Evolutionary conservation across 2,113 vertebrate genomes (phyloP), one percentile per base, ranked within the genome.

Genomic region (Nematolebias whitei): DNA sequence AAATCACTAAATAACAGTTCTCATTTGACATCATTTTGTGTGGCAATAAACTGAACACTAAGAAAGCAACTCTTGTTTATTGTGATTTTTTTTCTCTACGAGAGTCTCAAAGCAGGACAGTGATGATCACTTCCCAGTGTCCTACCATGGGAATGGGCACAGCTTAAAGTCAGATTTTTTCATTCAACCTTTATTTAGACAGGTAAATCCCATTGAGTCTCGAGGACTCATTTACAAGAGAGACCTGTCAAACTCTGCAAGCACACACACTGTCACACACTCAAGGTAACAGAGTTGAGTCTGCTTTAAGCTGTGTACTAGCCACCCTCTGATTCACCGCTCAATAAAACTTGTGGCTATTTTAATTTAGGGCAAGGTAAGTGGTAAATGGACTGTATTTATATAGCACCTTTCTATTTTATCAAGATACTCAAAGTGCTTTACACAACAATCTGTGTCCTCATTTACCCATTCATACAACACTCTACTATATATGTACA

Each of bases 301-400:
- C 75, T 84, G 86, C 90, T 86, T 86, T 76, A 80, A 79, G 80
- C 77, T 69, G 73, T 87, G n/a, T n/a, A n/a, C n/a, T n/a, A 63
- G 63, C 69, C 74, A 76, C 62, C 59, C 85, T 92, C 89, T 90
- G 86, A 90, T 87, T 88, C 86, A 44, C 85, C 80, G 84, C 85
- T 86, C 83, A 89, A 71, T 88, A 87, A 90, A 90, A 91, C 90
- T 86, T 84, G 81, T 89, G 86, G 89, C 88, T 88, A 79, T 86
- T 87, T 89, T 89, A 92, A 91, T 92, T 89, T 92, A 90, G 74
- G 75, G 75, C 61, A 75, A 88, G n/a, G n/a, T n/a, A n/a, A n/a
- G n/a, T n/a, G n/a, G n/a, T n/a, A n/a, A n/a, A n/a, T n/a, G n/a
- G n/a, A n/a, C n/a, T n/a, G n/a, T n/a, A n/a, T n/a, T n/a, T n/a